Base-by-base conservation (phyloP, 2,888 invertebrate genomes). In the Criorhina ranunculi region DNA sequence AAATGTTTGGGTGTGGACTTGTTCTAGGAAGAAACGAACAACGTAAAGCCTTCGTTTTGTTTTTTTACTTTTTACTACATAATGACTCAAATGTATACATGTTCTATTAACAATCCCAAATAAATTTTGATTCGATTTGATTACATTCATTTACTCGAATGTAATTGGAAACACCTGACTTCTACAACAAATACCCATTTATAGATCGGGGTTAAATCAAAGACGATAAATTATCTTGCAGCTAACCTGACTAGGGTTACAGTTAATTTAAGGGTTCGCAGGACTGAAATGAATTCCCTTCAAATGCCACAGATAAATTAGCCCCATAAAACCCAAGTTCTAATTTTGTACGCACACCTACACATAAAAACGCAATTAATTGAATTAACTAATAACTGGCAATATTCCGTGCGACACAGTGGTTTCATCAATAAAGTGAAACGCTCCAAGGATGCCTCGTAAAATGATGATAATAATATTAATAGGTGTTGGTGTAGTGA, bases 371-470 rank as follows among this genome's bases (percentile, higher is more conserved):
- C 2, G 37, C 31, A 35, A 55, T 60, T 64, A 70, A 64, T 40
- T 62, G 57, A 78, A 78, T 62, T 55, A 78, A 62, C 53, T 77
- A 70, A 33, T 37, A 37, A 60, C 44, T 62, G 35, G 17, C 49
- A 51, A 31, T 66, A 33, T 3, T 31, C 40, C 40, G 62, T 53
- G 60, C 19, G 5, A 57, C 31, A 40, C 19, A 49, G 46, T 11
- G 19, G 37, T 35, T 66, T n/a, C 62, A 62, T 53, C 31, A 42
- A 67, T 33, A 12, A 31, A 67, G 40, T 33, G 57, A 8, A 24
- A 40, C 17, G 33, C 19, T 44, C 17, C 40, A 24, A 31, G 62
- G 29, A 73, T 19, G 15, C 35, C 5, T 12, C 12, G 11, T 17
- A 35, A 37, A 19, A 49, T 35, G 53, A 40, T 53, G 46, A 35